Conservation (phyloP, 2,113 vertebrate genomes). For the Eretmochelys imbricata region DNA sequence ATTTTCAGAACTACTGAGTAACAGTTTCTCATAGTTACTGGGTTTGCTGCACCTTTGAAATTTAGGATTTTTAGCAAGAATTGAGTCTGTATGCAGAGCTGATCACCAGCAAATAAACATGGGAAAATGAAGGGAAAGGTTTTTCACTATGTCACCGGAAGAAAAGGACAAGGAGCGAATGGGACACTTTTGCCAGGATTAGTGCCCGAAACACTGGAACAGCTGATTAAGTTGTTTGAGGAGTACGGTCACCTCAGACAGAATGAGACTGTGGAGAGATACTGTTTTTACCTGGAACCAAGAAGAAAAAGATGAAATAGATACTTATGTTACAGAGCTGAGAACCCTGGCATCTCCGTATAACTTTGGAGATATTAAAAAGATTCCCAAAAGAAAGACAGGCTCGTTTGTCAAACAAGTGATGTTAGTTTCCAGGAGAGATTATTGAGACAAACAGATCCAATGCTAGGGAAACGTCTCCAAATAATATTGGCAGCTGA, state of each 20-base stretch:
- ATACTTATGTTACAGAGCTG: background rate
- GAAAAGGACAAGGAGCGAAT: background rate
- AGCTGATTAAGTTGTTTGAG: background rate
- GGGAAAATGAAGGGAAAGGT: background rate
- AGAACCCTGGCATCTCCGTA: background rate
- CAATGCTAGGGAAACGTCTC: background rate
- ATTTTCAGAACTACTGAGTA: background rate
- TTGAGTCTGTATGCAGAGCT: background rate
- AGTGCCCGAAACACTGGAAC: background rate
- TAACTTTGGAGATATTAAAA: background rate
- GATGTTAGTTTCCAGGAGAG: background rate
- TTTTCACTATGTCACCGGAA: background rate
- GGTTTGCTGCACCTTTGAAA: background rate
- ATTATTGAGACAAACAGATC: background rate
- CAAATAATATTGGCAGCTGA: background rate
- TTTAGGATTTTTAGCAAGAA: background rate
- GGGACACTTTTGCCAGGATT: background rate
- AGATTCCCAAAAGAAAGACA: background rate
- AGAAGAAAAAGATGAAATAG: background rate
- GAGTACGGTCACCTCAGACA: background rate
- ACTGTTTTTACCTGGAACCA: background rate
- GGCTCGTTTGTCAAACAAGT: background rate
- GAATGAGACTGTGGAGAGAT: background rate
- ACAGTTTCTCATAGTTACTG: background rate
- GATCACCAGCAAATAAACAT: background rate